These are phyloP conservation scores for Antheraea pernyi DNA, from an alignment of 1,140 invertebrate genomes.

Conservation along the genomic window DNA sequence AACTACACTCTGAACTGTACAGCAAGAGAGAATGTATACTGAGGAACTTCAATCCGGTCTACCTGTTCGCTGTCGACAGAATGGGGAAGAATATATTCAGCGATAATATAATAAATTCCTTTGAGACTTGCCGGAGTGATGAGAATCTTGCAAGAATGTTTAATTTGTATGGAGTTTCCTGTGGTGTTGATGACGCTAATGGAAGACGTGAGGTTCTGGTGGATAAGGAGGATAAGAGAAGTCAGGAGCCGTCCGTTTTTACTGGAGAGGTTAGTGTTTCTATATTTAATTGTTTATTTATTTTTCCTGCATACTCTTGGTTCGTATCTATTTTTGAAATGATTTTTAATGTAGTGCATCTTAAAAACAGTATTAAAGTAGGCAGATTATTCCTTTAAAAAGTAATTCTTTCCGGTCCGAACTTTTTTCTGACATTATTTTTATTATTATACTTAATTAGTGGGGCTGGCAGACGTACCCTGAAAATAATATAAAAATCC, in stretches of 20 bases:
- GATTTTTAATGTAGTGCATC: no score
- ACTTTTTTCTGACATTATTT: no score
- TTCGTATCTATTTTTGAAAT: no score
- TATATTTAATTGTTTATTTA: no score
- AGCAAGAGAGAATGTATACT: slow-evolving; percentile 59
- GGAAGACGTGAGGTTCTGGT: slow-evolving; percentile 20
- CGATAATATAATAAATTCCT: slow-evolving; percentile 44
- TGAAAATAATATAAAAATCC: no score
- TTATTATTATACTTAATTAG: no score
- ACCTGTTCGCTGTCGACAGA: slow-evolving; percentile 66
- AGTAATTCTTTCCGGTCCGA: no score
- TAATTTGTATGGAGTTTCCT: slow-evolving; percentile 54
- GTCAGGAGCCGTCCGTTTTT: slow-evolving; percentile 49
- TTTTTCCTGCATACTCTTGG: no score
- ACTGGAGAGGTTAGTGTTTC: slow-evolving; percentile 53
- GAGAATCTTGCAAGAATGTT: slow-evolving; percentile 64
- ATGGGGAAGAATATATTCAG: slow-evolving; percentile 59
- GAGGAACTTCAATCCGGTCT: slow-evolving; percentile 61
- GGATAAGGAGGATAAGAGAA: slow-evolving; percentile 23
- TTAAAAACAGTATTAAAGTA: no score
- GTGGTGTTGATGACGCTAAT: slow-evolving; percentile 8
- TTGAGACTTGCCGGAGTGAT: slow-evolving; percentile 39
- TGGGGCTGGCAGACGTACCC: no score
- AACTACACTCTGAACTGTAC: slow-evolving; percentile 59
- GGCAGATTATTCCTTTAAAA: no score